A percentile compares a stretch with the other conserved stretches of the same genome.
Evolutionary conservation across 1,140 invertebrate genomes (phyloP).

Genomic region (Gonatopus flavifemur): DNA sequence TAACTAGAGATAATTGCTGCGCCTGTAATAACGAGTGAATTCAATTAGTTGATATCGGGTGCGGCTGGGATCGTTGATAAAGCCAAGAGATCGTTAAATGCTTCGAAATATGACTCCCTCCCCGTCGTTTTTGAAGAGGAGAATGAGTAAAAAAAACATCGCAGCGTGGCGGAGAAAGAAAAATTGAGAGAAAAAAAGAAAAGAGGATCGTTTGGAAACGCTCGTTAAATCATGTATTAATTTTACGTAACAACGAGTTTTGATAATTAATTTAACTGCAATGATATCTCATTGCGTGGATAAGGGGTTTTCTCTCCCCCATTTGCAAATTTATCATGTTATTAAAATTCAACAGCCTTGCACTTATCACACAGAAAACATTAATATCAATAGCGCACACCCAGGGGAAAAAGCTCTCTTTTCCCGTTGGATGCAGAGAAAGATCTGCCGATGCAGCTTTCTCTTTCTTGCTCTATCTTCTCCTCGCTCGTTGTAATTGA

Average conservation of each 20-base stretch:
- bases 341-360: constrained; percentile 20
- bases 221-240: constrained; percentile 29
- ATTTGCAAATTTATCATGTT: constrained; percentile 14
- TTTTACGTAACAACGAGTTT: constrained; percentile 10
- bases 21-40: constrained; percentile 14
- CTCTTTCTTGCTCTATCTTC: too few species aligned
- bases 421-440: too few species aligned
- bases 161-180: too few species aligned
- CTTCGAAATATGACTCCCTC: constrained; percentile 7
- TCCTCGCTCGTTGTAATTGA: too few species aligned
- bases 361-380: constrained; percentile 20
- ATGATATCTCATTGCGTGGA: constrained; percentile 22
- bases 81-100: constrained; percentile 27
- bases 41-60: constrained; percentile 22
- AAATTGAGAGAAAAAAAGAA: too few species aligned
- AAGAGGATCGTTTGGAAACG: too few species aligned
- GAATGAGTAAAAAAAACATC: too few species aligned
- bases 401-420: constrained; percentile 3
- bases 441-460: not conserved
- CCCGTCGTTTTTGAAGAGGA: too few species aligned
- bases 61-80: constrained; percentile 19
- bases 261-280: constrained; percentile 28
- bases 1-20: constrained; percentile 6
- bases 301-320: constrained; percentile 27
- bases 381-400: constrained; percentile 19